phyloP scores from a whole-genome alignment of 2,888 invertebrate species.

The Anthophora plumipes region DNA sequence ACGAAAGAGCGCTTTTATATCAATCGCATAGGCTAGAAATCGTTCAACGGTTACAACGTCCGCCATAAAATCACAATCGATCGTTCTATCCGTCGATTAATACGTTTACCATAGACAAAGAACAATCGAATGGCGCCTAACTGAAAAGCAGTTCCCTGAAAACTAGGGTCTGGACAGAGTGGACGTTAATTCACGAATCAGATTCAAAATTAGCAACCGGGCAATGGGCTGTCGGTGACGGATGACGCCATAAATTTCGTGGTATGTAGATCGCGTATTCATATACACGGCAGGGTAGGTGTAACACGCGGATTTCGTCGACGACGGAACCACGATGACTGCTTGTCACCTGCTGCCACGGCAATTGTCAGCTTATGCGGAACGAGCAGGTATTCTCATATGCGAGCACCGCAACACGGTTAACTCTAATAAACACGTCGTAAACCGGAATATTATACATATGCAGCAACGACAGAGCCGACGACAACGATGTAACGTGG shows the following conservation, averaged over 20 bases:
- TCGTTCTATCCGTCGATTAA: background rate
- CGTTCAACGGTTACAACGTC: background rate
- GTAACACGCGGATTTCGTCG: slow-evolving; percentile 56
- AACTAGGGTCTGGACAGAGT: background rate
- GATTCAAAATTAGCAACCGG: slow-evolving; percentile 67
- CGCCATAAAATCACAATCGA: background rate
- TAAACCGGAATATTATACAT: slow-evolving; percentile 66
- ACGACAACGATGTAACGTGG: slow-evolving; percentile 46
- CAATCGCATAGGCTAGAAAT: too few relatives aligned
- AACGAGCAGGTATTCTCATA: slow-evolving; percentile 59
- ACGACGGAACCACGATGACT: slow-evolving; percentile 62
- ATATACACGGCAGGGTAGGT: slow-evolving; percentile 27
- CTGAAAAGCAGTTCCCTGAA: background rate
- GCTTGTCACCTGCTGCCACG: slow-evolving; percentile 69
- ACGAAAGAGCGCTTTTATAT: too few relatives aligned
- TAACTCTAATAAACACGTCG: slow-evolving; percentile 75
- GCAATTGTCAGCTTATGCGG: slow-evolving; percentile 71
- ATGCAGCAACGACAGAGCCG: slow-evolving; percentile 26
- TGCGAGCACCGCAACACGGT: slow-evolving; percentile 48
- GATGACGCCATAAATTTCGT: slow-evolving; percentile 74
- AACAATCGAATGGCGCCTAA: slow-evolving; percentile 17
- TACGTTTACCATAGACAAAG: background rate
- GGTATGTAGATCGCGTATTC: slow-evolving; percentile 53
- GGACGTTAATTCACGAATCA: slow-evolving; percentile 68
- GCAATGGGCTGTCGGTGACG: slow-evolving; percentile 66